Base-by-base conservation (phyloP, 2,888 invertebrate species). In the Dicyrtomina minuta region DNA sequence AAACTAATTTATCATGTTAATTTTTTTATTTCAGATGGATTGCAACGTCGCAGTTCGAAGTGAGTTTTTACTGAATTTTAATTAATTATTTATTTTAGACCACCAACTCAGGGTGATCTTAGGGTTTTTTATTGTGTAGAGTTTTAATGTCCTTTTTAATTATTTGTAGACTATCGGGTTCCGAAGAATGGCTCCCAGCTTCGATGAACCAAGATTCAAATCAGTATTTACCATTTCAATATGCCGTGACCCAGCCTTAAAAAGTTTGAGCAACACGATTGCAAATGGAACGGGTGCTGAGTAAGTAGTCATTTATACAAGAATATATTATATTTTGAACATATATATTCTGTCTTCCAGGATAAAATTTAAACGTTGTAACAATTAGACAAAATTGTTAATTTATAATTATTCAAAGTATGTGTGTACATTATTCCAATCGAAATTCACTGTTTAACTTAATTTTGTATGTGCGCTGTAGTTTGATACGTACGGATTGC, bases 31-130 rank as follows among this genome's bases (percentile, higher is more conserved):
- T 4, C 51, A 74, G 74, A 44, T 62, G 69, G 56, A 13, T 76
- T 12, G 74, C 76, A 33, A 70, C 71, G 4, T 73, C 74, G 2
- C 76, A 76, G 51, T 72, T 76, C 58, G 71, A 74, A 59, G 62
- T 68, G 20, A 67, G 68, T 17, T 61, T 61, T 22, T 70, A 73
- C 0, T 15, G 73, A 59, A 60, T 56, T 33, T 56, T 5, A 55
- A 6, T 6, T 17, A 12, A 12, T 27, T 58, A 26, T 58, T 58
- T 58, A 15, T 58, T 10, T 58, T 27, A 6, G 8, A 12, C 15
- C 39, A 41, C 26, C 24, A 1, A n/a, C n/a, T n/a, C n/a, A n/a
- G n/a, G n/a, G n/a, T n/a, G n/a, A n/a, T n/a, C n/a, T n/a, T n/a
- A n/a, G n/a, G n/a, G n/a, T n/a, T n/a, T n/a, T n/a, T n/a, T n/a